Percentiles rank a stretch among this genome's conserved stretches.
These are phyloP conservation scores for Resseliella maxima DNA, from an alignment of 2,888 invertebrate species.

Conservation along the genomic window DNA sequence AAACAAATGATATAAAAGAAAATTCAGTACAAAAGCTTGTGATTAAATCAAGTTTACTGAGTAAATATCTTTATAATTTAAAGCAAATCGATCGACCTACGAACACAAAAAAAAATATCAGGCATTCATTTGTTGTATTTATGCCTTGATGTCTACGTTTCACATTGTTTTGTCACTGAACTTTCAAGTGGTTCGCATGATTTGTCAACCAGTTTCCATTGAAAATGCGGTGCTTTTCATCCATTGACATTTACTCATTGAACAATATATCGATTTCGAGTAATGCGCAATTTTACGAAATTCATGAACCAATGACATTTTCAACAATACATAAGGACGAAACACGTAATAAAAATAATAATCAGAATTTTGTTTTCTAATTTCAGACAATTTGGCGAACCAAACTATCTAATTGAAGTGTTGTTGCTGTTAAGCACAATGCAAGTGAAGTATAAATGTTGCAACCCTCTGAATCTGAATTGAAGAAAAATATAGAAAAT, in stretches of 20 bases:
- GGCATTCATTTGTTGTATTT: not conserved
- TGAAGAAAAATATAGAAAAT: slow-evolving; percentile 49
- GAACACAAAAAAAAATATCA: not conserved
- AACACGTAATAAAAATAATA: not conserved
- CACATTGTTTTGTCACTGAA: not conserved
- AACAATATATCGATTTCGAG: not conserved
- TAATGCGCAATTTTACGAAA: not conserved
- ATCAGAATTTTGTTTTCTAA: not conserved
- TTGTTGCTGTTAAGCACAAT: not conserved
- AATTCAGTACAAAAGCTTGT: not conserved
- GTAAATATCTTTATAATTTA: slow-evolving; percentile 14
- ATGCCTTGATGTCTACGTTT: not conserved
- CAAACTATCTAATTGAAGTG: not conserved
- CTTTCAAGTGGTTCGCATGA: slow-evolving; percentile 3
- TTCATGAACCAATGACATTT: not conserved
- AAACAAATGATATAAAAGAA: slow-evolving; percentile 1
- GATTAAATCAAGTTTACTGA: not conserved
- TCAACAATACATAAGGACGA: too few relatives aligned
- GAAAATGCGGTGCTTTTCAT: not conserved
- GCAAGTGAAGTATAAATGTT: not conserved
- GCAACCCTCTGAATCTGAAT: not conserved
- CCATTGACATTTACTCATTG: not conserved
- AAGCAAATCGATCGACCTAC: slow-evolving; percentile 5
- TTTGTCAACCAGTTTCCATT: slow-evolving; percentile 9
- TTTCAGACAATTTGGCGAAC: not conserved